Conservation (phyloP, 2,888 invertebrate genomes). For the Synergus laeviventris region DNA sequence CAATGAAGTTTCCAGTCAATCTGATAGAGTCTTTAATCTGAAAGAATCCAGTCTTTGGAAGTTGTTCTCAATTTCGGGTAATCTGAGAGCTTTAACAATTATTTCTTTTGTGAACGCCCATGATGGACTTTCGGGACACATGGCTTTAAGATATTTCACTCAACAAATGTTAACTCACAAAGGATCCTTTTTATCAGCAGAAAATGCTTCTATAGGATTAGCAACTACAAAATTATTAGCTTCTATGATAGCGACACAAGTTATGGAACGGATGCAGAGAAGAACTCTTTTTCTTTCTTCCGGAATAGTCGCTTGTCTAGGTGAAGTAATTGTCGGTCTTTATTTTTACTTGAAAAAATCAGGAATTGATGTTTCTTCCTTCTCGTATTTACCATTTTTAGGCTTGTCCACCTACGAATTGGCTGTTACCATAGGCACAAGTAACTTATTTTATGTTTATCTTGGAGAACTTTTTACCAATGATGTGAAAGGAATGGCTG, state of each 20-base stretch:
- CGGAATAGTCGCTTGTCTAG: slow-evolving; percentile 78
- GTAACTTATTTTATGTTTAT: slow-evolving; percentile 81
- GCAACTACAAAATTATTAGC: slow-evolving; percentile 79
- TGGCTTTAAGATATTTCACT: slow-evolving; percentile 79
- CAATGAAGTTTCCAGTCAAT: neutral
- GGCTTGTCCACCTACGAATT: slow-evolving; percentile 81
- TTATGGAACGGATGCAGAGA: slow-evolving; percentile 81
- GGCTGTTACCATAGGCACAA: slow-evolving; percentile 81
- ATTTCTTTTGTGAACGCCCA: neutral
- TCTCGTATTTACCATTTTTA: slow-evolving; percentile 79
- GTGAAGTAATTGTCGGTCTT: slow-evolving; percentile 78
- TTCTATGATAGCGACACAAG: slow-evolving; percentile 78
- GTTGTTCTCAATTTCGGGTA: neutral
- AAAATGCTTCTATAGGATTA: slow-evolving; percentile 78
- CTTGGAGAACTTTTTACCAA: slow-evolving; percentile 82
- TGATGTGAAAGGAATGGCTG: slow-evolving; percentile 81
- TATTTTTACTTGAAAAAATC: slow-evolving; percentile 78
- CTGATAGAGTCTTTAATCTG: neutral
- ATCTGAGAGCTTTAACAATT: neutral
- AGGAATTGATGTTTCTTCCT: slow-evolving; percentile 75
- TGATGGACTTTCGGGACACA: slow-evolving; percentile 78
- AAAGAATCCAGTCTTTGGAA: slow-evolving; percentile 19
- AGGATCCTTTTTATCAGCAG: slow-evolving; percentile 76
- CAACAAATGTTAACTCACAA: slow-evolving; percentile 81
- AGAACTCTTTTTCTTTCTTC: slow-evolving; percentile 80